Conservation (phyloP, 2,797 vertebrate species). For the Stomatorhinus walkeri region DNA sequence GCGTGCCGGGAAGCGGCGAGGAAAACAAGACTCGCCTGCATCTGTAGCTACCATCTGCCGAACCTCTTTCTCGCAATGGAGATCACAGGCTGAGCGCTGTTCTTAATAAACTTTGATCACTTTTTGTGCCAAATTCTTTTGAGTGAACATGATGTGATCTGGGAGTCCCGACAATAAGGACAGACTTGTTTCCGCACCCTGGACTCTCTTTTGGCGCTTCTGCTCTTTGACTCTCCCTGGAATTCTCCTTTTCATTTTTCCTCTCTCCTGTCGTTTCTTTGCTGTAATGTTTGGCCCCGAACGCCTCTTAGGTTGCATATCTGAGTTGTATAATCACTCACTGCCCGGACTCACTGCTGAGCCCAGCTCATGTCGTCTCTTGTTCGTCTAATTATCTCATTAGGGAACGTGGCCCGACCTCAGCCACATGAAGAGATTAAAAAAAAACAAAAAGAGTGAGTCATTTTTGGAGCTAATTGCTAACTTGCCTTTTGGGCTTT, state of each 20-base stretch:
- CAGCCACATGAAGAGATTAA: not conserved
- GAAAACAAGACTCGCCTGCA: slow-evolving; percentile 26
- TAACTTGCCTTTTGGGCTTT: slow-evolving; percentile 8
- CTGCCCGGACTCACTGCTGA: not conserved
- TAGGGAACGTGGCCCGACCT: not conserved
- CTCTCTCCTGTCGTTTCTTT: not conserved
- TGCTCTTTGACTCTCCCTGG: not conserved
- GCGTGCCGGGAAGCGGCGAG: slow-evolving; percentile 32
- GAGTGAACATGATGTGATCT: not conserved
- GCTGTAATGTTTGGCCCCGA: not conserved
- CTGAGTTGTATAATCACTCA: not conserved
- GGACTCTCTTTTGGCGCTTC: not conserved
- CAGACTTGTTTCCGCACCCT: not conserved
- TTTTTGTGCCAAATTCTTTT: not conserved
- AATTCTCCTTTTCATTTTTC: not conserved
- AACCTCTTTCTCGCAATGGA: not conserved
- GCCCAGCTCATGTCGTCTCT: slow-evolving; percentile 14
- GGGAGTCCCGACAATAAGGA: not conserved
- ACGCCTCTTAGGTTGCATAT: not conserved
- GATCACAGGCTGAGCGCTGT: not conserved
- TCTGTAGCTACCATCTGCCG: slow-evolving; percentile 20
- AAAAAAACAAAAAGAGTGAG: not conserved
- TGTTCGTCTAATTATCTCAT: slow-evolving; percentile 13
- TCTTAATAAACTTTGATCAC: not conserved
- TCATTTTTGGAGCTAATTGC: not conserved